Evolutionary conservation across 2,888 invertebrate genomes (phyloP), one percentile per base, ranked within the genome.

Genomic region (Epinotia demarniana): DNA sequence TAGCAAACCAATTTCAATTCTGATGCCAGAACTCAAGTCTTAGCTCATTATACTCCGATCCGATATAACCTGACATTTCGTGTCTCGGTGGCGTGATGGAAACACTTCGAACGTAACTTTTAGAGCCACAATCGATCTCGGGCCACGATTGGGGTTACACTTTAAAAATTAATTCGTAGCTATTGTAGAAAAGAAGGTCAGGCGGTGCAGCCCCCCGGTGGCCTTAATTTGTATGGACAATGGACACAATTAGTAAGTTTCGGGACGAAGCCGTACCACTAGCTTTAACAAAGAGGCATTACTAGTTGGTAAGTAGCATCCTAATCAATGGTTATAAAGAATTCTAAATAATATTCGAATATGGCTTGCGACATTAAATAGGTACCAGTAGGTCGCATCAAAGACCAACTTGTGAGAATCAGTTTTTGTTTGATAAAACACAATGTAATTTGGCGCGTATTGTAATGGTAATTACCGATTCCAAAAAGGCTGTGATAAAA

Each of bases 21-120:
- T 9, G 8, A 49, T 16, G 16, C 33, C 33, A 33, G 6, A 49
- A 16, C 0, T 16, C 1, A 49, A 16, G 49, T 49, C 16, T 6
- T 16, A 49, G 13, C 39, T 58, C 57, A 64, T 64, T 72, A 58
- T 46, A 72, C 46, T 64, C 57, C 55, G 23, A 72, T 49, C 18
- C 66, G 66, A 67, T 73, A 60, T 66, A 67, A 67, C 55, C 80
- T 85, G 85, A 84, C 86, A 87, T 87, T 87, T 87, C 87, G 83
- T 87, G 87, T 82, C 80, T 79, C 64, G 67, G 68, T 86, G 77
- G 85, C 88, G 87, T 87, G 85, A 84, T 81, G 77, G 72, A 80
- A 81, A 80, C 84, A 82, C 82, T 84, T 84, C 80, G 72, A 79
- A 71, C 79, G 77, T 82, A 86, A 83, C 80, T 85, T 86, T 85